Base-by-base conservation (phyloP, 2,113 vertebrate genomes). In the Uria aalge region DNA sequence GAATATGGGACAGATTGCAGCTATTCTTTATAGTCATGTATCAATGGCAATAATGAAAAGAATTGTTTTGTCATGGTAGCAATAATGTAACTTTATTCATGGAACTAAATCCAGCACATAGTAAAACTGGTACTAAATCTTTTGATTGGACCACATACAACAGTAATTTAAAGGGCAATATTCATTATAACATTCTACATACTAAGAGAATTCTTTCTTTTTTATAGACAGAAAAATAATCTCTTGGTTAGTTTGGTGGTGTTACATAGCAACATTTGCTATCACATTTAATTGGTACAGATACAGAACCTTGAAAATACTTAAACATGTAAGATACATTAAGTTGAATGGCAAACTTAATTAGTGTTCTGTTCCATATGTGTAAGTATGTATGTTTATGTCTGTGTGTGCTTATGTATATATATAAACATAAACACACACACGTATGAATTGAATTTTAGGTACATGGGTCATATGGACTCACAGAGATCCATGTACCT, bases 1-100 rank as follows among this genome's bases (percentile, higher is more conserved):
- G 63, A 62, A 41, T 72, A 55, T 38, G 53, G 79, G 41, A 32
- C 32, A 79, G 40, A 27, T n/a, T 55, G 41, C 50, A 91, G 74
- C 41, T 80, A 17, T 10, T 78, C 43, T 55, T 5, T 71, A 5
- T 34, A 63, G 17, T 63, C 1, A 1, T 7, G 14, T 76, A 59
- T 69, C 82, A 83, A 73, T 27, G 22, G 20, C 29, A 92, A 26
- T 86, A 67, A 57, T 75, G 14, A n/a, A 88, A 91, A 86, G 4
- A 69, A 30, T 56, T 0, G 1, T 75, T 83, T 59, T 71, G 24
- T 63, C 1, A 0, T 56, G 21, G 43, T 68, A 59, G 13, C 2
- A 1, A 36, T 89, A 87, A 79, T 62, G 45, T 32, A 88, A 7
- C 15, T 93, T 88, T 62, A 45, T 19, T 85, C 22, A 6, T 67